These are phyloP conservation scores for Amphipyra berbera DNA, from an alignment of 2,888 invertebrate species.

Conservation along the genomic window DNA sequence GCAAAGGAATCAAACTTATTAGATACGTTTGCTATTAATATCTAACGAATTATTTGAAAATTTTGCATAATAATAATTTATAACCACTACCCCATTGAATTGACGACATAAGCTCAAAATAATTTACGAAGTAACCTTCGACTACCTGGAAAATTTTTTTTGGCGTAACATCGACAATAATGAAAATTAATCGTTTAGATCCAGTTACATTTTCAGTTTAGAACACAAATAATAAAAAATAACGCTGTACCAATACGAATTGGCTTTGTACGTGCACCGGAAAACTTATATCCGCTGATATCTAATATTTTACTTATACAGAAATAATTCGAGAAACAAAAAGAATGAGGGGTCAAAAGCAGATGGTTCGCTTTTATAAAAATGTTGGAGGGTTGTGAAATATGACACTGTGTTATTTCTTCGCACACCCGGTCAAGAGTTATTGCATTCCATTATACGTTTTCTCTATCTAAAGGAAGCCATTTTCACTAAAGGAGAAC, in stretches of 20 bases:
- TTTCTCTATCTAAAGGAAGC: slow-evolving; percentile 90
- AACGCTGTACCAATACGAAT: slow-evolving; percentile 63
- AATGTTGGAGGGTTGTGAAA: slow-evolving; percentile 90
- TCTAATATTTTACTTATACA: slow-evolving; percentile 84
- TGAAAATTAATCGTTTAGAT: not conserved
- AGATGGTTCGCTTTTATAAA: slow-evolving; percentile 90
- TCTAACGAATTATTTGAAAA: too few species aligned
- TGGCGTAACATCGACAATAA: too few species aligned
- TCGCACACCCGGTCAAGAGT: slow-evolving; percentile 90
- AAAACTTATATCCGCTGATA: slow-evolving; percentile 71
- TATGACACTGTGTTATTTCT: slow-evolving; percentile 90
- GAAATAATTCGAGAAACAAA: slow-evolving; percentile 89
- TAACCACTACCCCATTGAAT: too few species aligned
- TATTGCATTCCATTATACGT: slow-evolving; percentile 90
- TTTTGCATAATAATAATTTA: too few species aligned
- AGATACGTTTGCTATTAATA: too few species aligned
- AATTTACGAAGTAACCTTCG: too few species aligned
- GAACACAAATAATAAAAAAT: slow-evolving; percentile 50
- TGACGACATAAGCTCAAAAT: too few species aligned
- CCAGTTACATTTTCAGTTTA: slow-evolving; percentile 22
- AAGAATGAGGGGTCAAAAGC: slow-evolving; percentile 90
- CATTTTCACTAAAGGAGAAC: slow-evolving; percentile 88
- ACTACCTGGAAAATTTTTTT: too few species aligned
- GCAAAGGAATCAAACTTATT: too few species aligned
- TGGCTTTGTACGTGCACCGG: slow-evolving; percentile 70